Base-by-base conservation (phyloP, 2,888 invertebrate genomes). In the Gari tellinella region DNA sequence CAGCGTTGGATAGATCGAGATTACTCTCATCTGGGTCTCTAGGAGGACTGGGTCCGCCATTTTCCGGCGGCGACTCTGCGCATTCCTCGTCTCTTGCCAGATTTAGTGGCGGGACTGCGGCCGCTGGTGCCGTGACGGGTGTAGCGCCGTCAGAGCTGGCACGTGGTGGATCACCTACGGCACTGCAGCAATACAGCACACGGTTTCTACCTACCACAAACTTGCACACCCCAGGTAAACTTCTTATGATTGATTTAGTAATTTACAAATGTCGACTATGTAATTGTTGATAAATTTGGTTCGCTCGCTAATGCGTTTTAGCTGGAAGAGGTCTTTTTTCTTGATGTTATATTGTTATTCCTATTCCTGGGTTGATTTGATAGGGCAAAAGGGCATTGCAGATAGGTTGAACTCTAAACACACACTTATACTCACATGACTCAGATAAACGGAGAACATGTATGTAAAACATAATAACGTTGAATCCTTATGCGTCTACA, bases 1-100 rank as follows among this genome's bases (percentile, higher is more conserved):
- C 62, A 38, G 78, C 78, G 2, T 49, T 78, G 10, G 78, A 78
- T 45, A 64, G 78, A 26, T 68, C 72, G 14, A 61, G 78, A 40
- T 45, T 78, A 25, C 61, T 78, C 0, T 49, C 58, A 19, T 62
- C 72, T 2, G 38, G 66, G 15, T 55, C 58, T 4, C 40, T 55
- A 25, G 63, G 61, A 26, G 60, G 64, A 19, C 52, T 66, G 2
- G 72, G 77, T 5, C 66, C 68, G 21, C 66, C 73, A 5, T 56
- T 41, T 43, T 25, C 68, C 15, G 43, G 40, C 19, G 46, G 60
- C 14, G 68, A 68, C 15, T 38, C 61, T 23, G 26, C 45, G 19
- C 61, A 48, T 48, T 51, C 69, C 26, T 63, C 62, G 31, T 23
- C 55, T 25, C 15, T 62, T 25, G 57, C 43, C 17, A 56, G 69